Conservation (phyloP, 2,797 vertebrate genomes). For the Geotria australis region DNA sequence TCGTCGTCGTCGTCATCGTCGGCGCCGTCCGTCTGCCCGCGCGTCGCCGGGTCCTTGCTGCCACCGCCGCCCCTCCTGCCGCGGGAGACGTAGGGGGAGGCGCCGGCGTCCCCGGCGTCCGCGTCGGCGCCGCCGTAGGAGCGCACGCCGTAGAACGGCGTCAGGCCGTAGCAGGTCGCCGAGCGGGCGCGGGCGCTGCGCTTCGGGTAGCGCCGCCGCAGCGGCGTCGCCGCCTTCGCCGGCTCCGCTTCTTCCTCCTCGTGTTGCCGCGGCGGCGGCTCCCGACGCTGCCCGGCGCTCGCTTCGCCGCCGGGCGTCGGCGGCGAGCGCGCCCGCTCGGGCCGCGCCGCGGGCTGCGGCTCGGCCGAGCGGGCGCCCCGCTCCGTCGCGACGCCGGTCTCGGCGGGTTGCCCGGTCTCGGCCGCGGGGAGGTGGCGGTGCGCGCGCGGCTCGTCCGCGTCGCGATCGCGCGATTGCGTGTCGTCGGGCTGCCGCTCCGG, state of each 20-base stretch:
- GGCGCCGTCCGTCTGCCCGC: slow-evolving; percentile 82
- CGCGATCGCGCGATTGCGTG: too few species aligned
- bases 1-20: slow-evolving; percentile 73
- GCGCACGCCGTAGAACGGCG: slow-evolving; percentile 74
- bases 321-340: too few species aligned
- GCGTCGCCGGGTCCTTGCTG: slow-evolving; percentile 25
- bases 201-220: slow-evolving; percentile 63
- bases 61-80: slow-evolving; percentile 41
- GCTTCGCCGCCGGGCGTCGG: too few species aligned
- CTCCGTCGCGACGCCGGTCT: too few species aligned
- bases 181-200: slow-evolving; percentile 83
- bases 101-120: slow-evolving; percentile 64
- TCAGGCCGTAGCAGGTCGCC: slow-evolving; percentile 96
- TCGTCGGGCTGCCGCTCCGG: too few species aligned
- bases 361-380: too few species aligned
- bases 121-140: slow-evolving; percentile 53
- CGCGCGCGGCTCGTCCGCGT: too few species aligned
- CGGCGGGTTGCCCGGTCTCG: too few species aligned
- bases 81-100: slow-evolving; percentile 11
- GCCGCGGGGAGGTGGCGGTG: too few species aligned
- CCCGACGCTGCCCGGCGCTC: too few species aligned
- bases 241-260: slow-evolving; percentile 29
- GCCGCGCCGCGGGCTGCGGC: too few species aligned
- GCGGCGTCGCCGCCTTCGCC: background rate
- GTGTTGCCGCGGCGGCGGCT: too few species aligned